Percentiles rank a stretch among this genome's conserved stretches.
Evolutionary conservation across 2,888 invertebrate genomes (phyloP).

Genomic region (Drosophila affinis): DNA sequence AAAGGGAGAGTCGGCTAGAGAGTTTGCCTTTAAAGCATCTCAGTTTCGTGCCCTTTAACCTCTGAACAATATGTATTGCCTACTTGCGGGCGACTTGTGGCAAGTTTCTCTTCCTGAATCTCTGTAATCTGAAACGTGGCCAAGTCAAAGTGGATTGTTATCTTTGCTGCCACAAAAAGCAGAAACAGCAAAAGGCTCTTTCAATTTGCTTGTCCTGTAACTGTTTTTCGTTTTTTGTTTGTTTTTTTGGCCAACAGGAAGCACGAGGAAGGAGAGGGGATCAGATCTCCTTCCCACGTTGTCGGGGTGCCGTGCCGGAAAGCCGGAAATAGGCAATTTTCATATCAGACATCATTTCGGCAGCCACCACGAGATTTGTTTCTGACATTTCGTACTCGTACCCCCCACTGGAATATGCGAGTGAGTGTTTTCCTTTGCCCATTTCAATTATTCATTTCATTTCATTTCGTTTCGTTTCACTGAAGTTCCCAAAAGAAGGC

Average conservation of each 20-base stretch:
- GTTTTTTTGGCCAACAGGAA: not conserved
- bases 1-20: slow-evolving; percentile 20
- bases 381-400: not conserved
- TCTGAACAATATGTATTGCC: slow-evolving; percentile 2
- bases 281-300: not conserved
- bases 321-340: slow-evolving; percentile 70
- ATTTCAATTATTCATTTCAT: slow-evolving; percentile 62
- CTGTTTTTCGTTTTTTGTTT: not conserved
- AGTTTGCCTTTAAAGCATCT: not conserved
- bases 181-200: slow-evolving; percentile 27
- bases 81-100: slow-evolving; percentile 2
- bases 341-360: slow-evolving; percentile 37
- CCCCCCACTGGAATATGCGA: slow-evolving; percentile 23
- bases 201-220: slow-evolving; percentile 22
- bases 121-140: slow-evolving; percentile 45
- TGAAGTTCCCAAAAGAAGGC: not conserved
- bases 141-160: slow-evolving; percentile 43
- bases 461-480: slow-evolving; percentile 46
- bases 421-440: slow-evolving; percentile 5
- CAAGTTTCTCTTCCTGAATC: not conserved
- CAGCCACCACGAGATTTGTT: slow-evolving; percentile 38
- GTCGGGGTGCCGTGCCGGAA: slow-evolving; percentile 38
- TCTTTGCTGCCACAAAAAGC: slow-evolving; percentile 14
- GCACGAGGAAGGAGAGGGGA: not conserved
- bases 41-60: slow-evolving; percentile 7